Evolutionary conservation across 2,113 vertebrate genomes (phyloP), one percentile per base, ranked within the genome.

Genomic region (Urocitellus parryii): DNA sequence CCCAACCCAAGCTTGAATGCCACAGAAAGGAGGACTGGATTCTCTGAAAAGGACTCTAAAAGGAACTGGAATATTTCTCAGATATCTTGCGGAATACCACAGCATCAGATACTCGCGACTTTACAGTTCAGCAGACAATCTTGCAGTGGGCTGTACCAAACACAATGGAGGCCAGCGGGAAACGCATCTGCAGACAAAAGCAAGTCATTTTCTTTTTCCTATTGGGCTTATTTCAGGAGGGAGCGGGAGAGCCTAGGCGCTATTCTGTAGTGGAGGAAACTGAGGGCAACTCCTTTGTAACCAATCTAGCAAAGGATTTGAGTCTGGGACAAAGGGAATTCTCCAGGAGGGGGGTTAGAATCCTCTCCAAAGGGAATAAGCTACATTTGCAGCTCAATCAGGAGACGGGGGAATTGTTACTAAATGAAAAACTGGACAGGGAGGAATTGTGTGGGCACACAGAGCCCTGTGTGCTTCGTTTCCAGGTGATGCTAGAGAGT

Each of bases 401-500:
- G 70, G 98, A 98, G 86, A 99, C 98, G 8, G 99, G 99, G 27
- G 96, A 98, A n/a, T 97, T 99, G 95, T 74, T 98, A 20, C 97
- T 98, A 51, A 98, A 97, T 90, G 98, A 99, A 39, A 97, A 98
- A n/a, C 98, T 99, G 91, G 99, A 99, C 96, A 96, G 99, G 6
- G 99, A 99, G 85, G 95, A 98, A 63, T 78, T 99, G 37, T 99
- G 99, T 14, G 98, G 98, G 0, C 97, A 98, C 34, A 98, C 97
- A 25, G 98, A 98, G 0, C 98, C 96, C 1, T 99, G 99, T 95
- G 98, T 97, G 0, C 96, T 99, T 14, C 58, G 88, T 94, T 98
- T 99, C 68, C 98, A 99, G 87, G 98, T 99, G 32, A 98, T 99
- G 39, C 97, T 99, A 39, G 98, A 99, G 98, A 99, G 98, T 61